These are phyloP conservation scores for Saguinus imperator DNA, from an alignment of 2,113 vertebrate species.

Conservation along the genomic window DNA sequence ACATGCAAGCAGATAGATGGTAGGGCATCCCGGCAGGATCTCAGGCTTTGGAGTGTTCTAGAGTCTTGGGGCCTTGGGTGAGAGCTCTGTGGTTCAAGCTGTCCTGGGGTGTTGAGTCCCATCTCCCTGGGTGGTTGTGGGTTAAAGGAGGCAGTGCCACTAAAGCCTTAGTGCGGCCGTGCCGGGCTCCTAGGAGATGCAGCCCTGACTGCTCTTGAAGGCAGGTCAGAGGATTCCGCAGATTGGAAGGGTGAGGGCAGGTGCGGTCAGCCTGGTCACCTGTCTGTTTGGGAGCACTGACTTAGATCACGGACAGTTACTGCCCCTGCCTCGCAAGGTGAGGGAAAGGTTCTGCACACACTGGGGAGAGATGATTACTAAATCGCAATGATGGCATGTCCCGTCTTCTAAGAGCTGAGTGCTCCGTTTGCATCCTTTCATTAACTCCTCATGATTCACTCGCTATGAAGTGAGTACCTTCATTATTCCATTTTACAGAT, in stretches of 20 bases:
- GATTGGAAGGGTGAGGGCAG: background rate
- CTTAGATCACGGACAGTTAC: background rate
- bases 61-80: background rate
- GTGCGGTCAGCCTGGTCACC: background rate
- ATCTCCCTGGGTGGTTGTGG: rapidly evolving
- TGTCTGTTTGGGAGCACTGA: background rate
- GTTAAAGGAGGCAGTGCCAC: background rate
- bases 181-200: background rate
- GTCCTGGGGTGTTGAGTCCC: background rate
- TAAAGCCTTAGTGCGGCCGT: background rate
- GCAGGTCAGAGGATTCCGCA: rapidly evolving
- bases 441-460: background rate
- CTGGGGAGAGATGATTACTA: background rate
- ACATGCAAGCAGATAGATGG: background rate
- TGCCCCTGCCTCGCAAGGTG: background rate
- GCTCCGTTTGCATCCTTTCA: rapidly evolving
- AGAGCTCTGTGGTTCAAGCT: background rate
- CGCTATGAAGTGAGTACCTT: rapidly evolving
- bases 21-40: background rate
- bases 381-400: rapidly evolving
- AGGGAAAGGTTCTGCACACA: background rate
- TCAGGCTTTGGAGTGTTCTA: background rate
- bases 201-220: background rate
- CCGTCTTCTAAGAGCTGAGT: rapidly evolving
- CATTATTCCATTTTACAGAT: background rate